Evolutionary conservation across 2,888 invertebrate genomes (phyloP), one percentile per base, ranked within the genome.

Genomic region (Labia minor): DNA sequence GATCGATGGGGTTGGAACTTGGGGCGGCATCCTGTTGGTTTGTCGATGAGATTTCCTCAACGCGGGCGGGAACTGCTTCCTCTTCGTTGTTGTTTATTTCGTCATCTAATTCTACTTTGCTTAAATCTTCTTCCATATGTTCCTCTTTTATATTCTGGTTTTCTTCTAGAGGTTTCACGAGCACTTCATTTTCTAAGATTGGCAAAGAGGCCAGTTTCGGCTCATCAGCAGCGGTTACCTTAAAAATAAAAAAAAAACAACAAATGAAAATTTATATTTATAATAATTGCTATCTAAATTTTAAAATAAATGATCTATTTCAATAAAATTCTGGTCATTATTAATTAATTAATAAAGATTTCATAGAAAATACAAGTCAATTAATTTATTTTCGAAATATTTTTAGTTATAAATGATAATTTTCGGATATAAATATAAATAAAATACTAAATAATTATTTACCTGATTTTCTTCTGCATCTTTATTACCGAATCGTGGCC

Each of bases 381-480:
- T n/a, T n/a, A n/a, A n/a, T n/a, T n/a, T n/a, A n/a, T n/a, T n/a
- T n/a, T n/a, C n/a, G n/a, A n/a, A n/a, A n/a, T n/a, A n/a, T n/a
- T n/a, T n/a, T n/a, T n/a, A n/a, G n/a, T n/a, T n/a, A n/a, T n/a
- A n/a, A n/a, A n/a, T n/a, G n/a, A n/a, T n/a, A n/a, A n/a, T n/a
- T n/a, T n/a, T n/a, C n/a, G 26, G 26, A 26, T 6, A 26, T 26
- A 26, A 26, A 26, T 6, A 26, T 26, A 26, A 26, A n/a, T n/a
- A n/a, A n/a, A n/a, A n/a, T n/a, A n/a, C n/a, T n/a, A n/a, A n/a
- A n/a, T n/a, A n/a, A n/a, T n/a, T 26, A 21, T 68, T 69, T n/a
- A 66, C 67, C 10, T 72, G 71, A 62, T 37, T 69, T 61, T 67
- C 69, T 33, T 73, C 72, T 61, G 68, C 69, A 11, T 70, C 66